A percentile compares a stretch with the other conserved stretches of the same genome.
These are phyloP conservation scores for Percina caprodes DNA, from an alignment of 2,113 vertebrate species.

Conservation along the genomic window DNA sequence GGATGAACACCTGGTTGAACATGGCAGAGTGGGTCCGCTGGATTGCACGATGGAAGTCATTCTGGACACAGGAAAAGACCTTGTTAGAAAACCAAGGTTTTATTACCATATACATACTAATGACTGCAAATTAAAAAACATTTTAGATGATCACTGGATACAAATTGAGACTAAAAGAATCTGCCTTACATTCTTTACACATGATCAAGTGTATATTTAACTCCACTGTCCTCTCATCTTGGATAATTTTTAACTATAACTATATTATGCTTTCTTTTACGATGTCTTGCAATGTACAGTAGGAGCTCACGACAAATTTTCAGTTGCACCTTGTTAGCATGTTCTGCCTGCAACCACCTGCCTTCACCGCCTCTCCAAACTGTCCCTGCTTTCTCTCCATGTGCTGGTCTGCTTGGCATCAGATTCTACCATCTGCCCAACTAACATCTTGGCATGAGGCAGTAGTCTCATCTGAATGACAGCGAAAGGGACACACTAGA, in stretches of 20 bases:
- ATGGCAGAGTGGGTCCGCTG: constrained; percentile 97
- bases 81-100: background rate
- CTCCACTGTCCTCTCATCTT: background rate
- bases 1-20: constrained; percentile 98
- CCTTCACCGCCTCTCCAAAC: constrained; percentile 9
- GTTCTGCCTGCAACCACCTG: constrained; percentile 45
- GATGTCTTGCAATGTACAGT: constrained; percentile 8
- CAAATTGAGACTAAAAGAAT: background rate
- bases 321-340: constrained; percentile 51
- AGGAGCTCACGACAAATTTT: constrained; percentile 46
- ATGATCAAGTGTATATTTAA: background rate
- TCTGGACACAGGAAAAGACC: constrained; percentile 79
- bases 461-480: constrained; percentile 56
- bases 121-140: background rate
- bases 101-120: fast-evolving
- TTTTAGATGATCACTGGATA: background rate
- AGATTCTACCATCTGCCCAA: constrained; percentile 74
- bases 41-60: constrained; percentile 97
- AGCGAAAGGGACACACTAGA: constrained; percentile 15
- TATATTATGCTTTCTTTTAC: background rate
- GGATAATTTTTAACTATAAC: background rate
- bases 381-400: constrained; percentile 23
- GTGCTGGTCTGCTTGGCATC: constrained; percentile 58
- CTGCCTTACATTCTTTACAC: background rate
- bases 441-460: constrained; percentile 52